Conservation (phyloP, 2,888 invertebrate species). For the Liodrosophila aerea region DNA sequence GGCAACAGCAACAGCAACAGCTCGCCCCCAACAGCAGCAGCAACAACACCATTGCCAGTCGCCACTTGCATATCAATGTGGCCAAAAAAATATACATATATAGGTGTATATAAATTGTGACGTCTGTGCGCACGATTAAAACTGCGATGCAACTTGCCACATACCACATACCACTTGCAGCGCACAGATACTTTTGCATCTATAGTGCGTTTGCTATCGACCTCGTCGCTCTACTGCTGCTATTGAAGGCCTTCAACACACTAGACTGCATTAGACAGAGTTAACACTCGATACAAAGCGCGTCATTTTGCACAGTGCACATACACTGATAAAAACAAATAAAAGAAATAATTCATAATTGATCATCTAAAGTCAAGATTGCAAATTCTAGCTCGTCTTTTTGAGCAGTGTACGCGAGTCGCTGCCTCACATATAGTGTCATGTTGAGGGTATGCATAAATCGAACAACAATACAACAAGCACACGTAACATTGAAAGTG, state of each 20-base stretch:
- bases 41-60: conserved; percentile 42
- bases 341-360: too few species aligned
- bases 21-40: not conserved
- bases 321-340: too few species aligned
- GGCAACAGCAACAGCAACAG: conserved; percentile 9
- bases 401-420: too few species aligned
- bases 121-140: conserved; percentile 66
- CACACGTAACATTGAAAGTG: conserved; percentile 59
- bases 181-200: conserved; percentile 41
- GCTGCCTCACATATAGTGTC: too few species aligned
- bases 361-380: too few species aligned
- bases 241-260: conserved; percentile 56
- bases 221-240: conserved; percentile 55
- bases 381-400: too few species aligned
- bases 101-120: conserved; percentile 52
- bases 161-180: conserved; percentile 59
- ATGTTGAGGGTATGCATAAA: conserved; percentile 25
- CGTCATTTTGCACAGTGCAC: too few species aligned
- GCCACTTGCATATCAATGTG: conserved; percentile 72
- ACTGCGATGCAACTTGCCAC: conserved; percentile 49
- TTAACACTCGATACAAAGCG: conserved; percentile 37
- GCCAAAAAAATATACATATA: conserved; percentile 42
- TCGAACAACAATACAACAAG: conserved; percentile 20
- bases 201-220: conserved; percentile 9
- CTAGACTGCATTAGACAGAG: conserved; percentile 52